Evolutionary conservation across 2,113 vertebrate species (phyloP).

Genomic region (Myotis yumanensis): DNA sequence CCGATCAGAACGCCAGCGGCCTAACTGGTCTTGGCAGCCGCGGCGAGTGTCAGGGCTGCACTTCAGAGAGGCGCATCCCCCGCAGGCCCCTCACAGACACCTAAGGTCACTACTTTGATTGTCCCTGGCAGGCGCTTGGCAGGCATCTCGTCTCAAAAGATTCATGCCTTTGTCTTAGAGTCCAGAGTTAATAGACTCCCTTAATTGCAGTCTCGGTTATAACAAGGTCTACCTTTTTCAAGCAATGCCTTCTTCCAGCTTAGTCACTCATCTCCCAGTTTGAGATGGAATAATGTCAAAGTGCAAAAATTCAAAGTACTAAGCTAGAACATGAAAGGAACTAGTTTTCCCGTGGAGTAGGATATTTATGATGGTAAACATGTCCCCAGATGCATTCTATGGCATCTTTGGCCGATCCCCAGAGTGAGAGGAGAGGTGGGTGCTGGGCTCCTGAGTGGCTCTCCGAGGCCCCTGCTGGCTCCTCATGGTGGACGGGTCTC

Average conservation of each 20-base stretch:
- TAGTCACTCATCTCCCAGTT: neutral
- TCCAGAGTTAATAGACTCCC: neutral
- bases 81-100: neutral
- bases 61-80: neutral
- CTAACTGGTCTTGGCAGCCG: neutral
- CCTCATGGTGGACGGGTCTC: fast-evolving
- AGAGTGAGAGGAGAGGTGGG: neutral
- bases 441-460: neutral
- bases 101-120: neutral
- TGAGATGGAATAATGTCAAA: neutral
- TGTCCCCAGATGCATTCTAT: neutral
- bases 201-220: neutral
- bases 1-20: neutral
- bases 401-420: neutral
- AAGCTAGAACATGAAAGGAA: neutral
- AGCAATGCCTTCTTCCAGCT: neutral
- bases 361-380: neutral
- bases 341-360: neutral
- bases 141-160: neutral
- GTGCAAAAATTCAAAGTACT: neutral
- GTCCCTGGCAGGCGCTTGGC: neutral
- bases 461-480: neutral
- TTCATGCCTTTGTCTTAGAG: neutral
- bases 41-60: fast-evolving
- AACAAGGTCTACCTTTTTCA: neutral